Base-by-base conservation (phyloP, 2,797 vertebrate species). In the Lacerta bilineata region DNA sequence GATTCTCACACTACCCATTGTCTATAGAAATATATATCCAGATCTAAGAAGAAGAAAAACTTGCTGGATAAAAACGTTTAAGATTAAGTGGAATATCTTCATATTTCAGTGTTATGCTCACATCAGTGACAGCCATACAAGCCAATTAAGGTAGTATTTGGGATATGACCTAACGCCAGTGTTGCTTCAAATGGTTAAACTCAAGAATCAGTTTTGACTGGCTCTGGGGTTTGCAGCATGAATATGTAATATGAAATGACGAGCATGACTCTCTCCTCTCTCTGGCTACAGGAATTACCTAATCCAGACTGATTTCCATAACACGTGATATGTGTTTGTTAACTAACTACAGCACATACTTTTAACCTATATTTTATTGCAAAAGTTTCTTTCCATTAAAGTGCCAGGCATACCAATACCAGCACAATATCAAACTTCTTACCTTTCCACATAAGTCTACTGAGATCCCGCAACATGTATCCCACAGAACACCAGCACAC, bases 51-150 rank as follows among this genome's bases (percentile, higher is more conserved):
- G 87, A 85, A 93, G 17, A 64, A 88, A 29, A n/a, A 9, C 23
- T 71, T 91, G 77, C 90, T 93, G 43, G 85, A 64, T 89, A 23
- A 84, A 94, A 85, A 74, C 0, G 36, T 91, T 92, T 91, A 86
- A 85, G n/a, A 13, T 79, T 80, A 90, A 89, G 43, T 86, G n/a
- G 82, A 90, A 90, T 74, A 61, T 55, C 4, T 85, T 50, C 18
- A 43, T 81, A 5, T 64, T 64, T 61, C 0, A 39, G 27, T 43
- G 46, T 59, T 72, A 43, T 72, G 41, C 33, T 80, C 33, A 84
- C n/a, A 80, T 36, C 80, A 4, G 3, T 4, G n/a, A 64, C 23
- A 84, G 75, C 50, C 50, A 55, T 55, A 55, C 0, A 13, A 23
- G 23, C 4, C 29, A 75, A 50, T 83, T 68, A 80, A 86, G 27